phyloP scores from a whole-genome alignment of 2,113 vertebrate genomes.

The Strix uralensis region DNA sequence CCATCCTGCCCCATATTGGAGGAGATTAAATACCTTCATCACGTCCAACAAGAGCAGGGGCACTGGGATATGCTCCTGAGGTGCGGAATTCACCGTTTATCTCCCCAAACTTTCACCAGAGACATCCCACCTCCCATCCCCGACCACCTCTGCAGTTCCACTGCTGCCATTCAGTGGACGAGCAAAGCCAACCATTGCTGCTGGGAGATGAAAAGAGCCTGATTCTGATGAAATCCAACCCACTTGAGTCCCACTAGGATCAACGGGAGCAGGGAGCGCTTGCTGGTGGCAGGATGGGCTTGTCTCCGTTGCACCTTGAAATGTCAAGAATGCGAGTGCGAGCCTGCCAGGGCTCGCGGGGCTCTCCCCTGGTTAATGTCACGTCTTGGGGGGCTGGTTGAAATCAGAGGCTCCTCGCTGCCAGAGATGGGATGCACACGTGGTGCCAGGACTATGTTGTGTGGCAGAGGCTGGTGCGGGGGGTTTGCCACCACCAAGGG shows the following conservation, averaged over 20 bases:
- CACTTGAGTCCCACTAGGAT: background rate
- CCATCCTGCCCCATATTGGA: background rate
- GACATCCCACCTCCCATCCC: background rate
- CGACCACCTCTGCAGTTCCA: background rate
- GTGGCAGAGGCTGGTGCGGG: accelerated
- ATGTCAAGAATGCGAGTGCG: background rate
- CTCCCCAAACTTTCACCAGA: background rate
- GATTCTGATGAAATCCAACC: background rate
- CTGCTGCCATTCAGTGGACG: background rate
- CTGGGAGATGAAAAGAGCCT: background rate
- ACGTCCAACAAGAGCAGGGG: background rate
- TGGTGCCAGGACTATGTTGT: background rate
- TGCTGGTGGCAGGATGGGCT: background rate
- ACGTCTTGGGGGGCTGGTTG: background rate
- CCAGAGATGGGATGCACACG: accelerated
- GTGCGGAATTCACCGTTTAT: background rate
- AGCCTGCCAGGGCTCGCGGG: background rate
- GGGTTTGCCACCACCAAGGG: background rate
- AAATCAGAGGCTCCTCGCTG: background rate
- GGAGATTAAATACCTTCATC: background rate
- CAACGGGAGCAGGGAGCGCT: background rate
- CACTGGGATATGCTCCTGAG: accelerated
- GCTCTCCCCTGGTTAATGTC: background rate
- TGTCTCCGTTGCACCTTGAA: background rate
- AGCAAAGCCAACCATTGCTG: background rate